phyloP scores from a whole-genome alignment of 23 tunicate genomes.

The Phallusia fumigata region DNA sequence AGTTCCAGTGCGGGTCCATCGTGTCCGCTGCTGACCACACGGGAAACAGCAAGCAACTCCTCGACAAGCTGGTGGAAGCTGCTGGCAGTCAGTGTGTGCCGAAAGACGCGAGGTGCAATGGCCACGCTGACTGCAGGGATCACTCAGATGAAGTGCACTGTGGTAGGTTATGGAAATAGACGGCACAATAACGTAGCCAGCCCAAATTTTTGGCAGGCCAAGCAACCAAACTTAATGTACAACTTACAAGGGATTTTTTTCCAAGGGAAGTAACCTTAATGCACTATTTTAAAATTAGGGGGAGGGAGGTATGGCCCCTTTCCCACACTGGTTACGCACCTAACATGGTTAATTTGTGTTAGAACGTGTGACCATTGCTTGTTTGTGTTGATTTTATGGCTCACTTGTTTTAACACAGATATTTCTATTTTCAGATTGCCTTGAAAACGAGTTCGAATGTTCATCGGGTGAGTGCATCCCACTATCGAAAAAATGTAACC shows the following conservation, averaged over 20 bases:
- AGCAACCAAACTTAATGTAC: no score
- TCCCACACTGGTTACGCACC: no score
- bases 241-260: no score
- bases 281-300: no score
- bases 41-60: background rate
- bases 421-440: background rate
- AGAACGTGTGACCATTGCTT: no score
- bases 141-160: slow-evolving; percentile 52
- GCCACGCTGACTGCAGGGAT: slow-evolving; percentile 34
- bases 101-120: slow-evolving; percentile 30
- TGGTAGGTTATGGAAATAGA: slow-evolving; percentile 22
- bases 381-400: no score
- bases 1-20: slow-evolving; percentile 42
- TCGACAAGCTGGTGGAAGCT: slow-evolving; percentile 21
- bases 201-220: no score
- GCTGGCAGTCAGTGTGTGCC: slow-evolving; percentile 30
- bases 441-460: slow-evolving; percentile 35
- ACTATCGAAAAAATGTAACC: slow-evolving; percentile 22
- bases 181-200: no score
- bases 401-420: no score
- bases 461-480: slow-evolving; percentile 46
- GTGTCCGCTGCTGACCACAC: slow-evolving; percentile 8
- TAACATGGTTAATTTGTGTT: no score
- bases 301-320: no score
- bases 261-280: no score